These are phyloP conservation scores for Petrophora chlorosata DNA, from an alignment of 2,888 invertebrate species.

Conservation along the genomic window DNA sequence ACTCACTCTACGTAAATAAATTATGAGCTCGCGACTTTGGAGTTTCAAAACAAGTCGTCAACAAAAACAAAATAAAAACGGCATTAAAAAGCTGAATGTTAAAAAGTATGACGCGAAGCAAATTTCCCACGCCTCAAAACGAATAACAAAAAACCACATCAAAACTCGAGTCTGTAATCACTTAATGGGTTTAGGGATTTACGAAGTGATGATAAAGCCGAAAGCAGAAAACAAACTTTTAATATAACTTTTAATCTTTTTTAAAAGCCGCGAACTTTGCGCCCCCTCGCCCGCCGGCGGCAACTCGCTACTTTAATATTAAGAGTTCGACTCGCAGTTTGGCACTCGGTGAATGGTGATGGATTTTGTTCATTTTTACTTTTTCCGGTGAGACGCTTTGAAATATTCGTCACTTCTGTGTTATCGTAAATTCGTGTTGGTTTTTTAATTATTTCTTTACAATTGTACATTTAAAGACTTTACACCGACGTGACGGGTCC, in stretches of 20 bases:
- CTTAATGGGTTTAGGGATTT: slow-evolving; percentile 27
- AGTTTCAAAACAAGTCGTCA: too few relatives aligned
- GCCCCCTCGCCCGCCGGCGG: not conserved
- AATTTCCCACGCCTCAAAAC: slow-evolving; percentile 3
- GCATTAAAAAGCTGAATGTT: not conserved
- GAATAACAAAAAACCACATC: slow-evolving; percentile 13
- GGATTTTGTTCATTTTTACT: slow-evolving; percentile 9
- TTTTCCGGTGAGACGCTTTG: not conserved
- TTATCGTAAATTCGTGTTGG: too few relatives aligned
- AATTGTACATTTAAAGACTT: too few relatives aligned
- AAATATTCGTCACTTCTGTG: not conserved
- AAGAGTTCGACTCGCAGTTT: not conserved
- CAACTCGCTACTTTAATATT: slow-evolving; percentile 5
- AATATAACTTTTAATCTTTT: slow-evolving; percentile 34
- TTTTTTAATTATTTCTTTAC: too few relatives aligned
- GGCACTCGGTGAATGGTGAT: slow-evolving; percentile 1
- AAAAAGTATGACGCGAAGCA: slow-evolving; percentile 5
- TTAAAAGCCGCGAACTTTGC: slow-evolving; percentile 19
- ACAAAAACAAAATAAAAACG: not conserved
- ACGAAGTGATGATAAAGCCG: slow-evolving; percentile 26
- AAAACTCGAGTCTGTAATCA: slow-evolving; percentile 23
- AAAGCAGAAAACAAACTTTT: slow-evolving; percentile 30
- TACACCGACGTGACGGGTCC: too few relatives aligned
- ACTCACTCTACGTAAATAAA: too few relatives aligned
- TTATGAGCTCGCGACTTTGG: too few relatives aligned